phyloP scores from a whole-genome alignment of 2,113 vertebrate species.

The Pagrus major region DNA sequence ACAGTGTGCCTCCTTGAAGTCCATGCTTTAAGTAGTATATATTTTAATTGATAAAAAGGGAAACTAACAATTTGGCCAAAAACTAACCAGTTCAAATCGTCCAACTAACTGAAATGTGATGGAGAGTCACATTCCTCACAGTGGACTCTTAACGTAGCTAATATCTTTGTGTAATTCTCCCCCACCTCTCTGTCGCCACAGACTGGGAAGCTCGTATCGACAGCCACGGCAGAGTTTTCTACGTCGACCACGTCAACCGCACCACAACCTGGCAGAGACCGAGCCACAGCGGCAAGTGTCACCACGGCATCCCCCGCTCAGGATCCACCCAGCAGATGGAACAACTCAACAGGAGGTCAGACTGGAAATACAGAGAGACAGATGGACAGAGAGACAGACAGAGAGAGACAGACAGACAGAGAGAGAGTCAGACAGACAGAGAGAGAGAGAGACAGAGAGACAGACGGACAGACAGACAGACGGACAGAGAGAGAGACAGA shows the following conservation, averaged over 20 bases:
- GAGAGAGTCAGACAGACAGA: too few species aligned
- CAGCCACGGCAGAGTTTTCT: conserved; percentile 97
- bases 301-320: conserved; percentile 89
- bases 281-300: conserved; percentile 86
- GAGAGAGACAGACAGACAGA: too few species aligned
- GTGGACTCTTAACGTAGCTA: too few species aligned
- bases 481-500: too few species aligned
- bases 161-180: not conserved
- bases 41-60: not conserved
- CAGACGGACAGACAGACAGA: too few species aligned
- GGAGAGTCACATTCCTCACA: too few species aligned
- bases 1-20: not conserved
- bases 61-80: not conserved
- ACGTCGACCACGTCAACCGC: conserved; percentile 96
- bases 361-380: not conserved
- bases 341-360: conserved; percentile 95
- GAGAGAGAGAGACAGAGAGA: too few species aligned
- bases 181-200: conserved; percentile 68
- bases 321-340: conserved; percentile 98
- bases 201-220: conserved; percentile 99
- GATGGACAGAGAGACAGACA: too few species aligned
- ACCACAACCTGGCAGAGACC: conserved; percentile 98
- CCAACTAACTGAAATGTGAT: not conserved
- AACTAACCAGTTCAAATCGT: not conserved
- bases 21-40: not conserved